These are phyloP conservation scores for Kryptopterus vitreolus DNA, from an alignment of 2,797 vertebrate species.

Conservation along the genomic window DNA sequence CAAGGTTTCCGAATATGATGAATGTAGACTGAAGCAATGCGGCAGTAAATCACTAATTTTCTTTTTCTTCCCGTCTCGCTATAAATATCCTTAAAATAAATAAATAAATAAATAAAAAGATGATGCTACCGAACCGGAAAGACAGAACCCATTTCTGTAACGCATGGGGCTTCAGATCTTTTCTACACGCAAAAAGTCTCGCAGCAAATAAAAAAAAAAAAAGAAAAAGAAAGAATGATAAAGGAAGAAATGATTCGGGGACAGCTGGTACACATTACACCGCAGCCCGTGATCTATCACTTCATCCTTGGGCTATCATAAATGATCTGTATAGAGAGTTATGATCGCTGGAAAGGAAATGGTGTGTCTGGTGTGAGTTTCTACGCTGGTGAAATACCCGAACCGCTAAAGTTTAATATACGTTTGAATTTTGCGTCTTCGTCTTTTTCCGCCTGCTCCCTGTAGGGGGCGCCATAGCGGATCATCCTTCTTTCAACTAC, in stretches of 20 bases:
- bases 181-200: neutral
- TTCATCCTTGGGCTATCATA: slow-evolving; percentile 9
- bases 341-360: neutral
- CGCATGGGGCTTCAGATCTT: neutral
- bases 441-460: too few species aligned
- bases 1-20: neutral
- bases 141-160: slow-evolving; percentile 15
- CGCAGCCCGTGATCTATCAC: slow-evolving; percentile 10
- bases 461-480: too few species aligned
- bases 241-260: neutral
- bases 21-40: neutral
- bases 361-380: neutral
- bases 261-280: neutral
- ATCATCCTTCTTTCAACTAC: too few species aligned
- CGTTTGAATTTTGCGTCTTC: too few species aligned
- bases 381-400: too few species aligned
- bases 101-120: slow-evolving; percentile 1
- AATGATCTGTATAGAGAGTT: slow-evolving; percentile 23
- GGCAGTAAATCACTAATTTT: neutral
- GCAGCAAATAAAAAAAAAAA: neutral
- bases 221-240: neutral
- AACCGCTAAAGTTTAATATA: too few species aligned
- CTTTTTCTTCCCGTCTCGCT: neutral
- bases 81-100: neutral
- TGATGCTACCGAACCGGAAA: neutral